Base-by-base conservation (phyloP, 2,113 vertebrate genomes). In the Sander lucioperca region DNA sequence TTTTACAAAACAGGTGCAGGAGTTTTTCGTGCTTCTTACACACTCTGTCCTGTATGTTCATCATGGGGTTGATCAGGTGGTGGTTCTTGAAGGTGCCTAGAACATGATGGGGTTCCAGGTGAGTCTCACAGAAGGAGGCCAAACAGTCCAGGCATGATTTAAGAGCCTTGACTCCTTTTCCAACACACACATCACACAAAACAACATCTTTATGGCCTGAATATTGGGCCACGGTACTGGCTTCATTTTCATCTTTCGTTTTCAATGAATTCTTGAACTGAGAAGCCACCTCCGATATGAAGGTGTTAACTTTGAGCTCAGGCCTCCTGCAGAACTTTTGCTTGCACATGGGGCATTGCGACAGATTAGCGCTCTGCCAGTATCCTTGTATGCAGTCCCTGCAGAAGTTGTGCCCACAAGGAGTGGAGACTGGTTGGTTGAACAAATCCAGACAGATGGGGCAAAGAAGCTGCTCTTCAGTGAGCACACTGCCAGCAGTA, bases 101-200 rank as follows among this genome's bases (percentile, higher is more conserved):
- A 48, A 92, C 16, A 88, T 95, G 0, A 64, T 99, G 97, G 47
- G 95, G 96, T 80, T 97, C 95, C 77, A 98, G 94, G 84, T 98
- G 97, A 75, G 93, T 93, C 76, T 96, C 95, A 1, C 97, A 99
- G 93, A 97, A 97, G 36, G 97, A 98, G 27, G 96, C 95, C 92
- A 97, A 95, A 89, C 98, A 99, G 61, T 96, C 96, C 87, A 98
- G 85, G 78, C 97, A 99, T 27, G 97, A 97, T 87, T 96, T 97
- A 9, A 96, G 93, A 0, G 97, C 97, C 80, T 93, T 96, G 19
- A 86, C 74, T 82, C 93, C 95, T 91, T 94, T 96, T 33, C 94
- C 96, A 0, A 95, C 89, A 82, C 97, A 98, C 59, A 97, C 95
- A 62, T 98, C 97, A 0, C 97, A 97, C n/a, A 94, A 91, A 33